Evolutionary conservation across 2,888 invertebrate genomes (phyloP), one percentile per base, ranked within the genome.

Genomic region (Cephalotes varians): DNA sequence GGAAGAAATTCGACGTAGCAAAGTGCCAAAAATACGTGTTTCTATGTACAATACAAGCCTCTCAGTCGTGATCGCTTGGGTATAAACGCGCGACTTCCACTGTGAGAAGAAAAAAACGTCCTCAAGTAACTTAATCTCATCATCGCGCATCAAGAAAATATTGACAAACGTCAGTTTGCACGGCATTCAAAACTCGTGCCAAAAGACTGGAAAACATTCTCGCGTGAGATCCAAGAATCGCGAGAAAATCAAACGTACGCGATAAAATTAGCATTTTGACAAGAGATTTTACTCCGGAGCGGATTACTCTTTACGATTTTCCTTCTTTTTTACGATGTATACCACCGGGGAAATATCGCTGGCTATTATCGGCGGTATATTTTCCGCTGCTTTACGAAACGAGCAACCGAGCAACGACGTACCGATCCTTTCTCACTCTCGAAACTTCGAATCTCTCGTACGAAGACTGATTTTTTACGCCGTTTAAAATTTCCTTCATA

Each of bases 401-500:
- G 18, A 65, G 44, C 18, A 86, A 88, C 87, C 86, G 90, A 90
- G 84, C 91, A 91, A 93, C 92, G 91, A 92, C 82, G 80, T 86
- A 85, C 87, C 83, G 81, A 90, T 86, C 79, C 85, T 58, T 69
- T 34, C 77, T 87, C 85, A 10, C 71, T 83, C 86, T 82, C 74
- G 79, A 85, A 87, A 85, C 76, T 86, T 88, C 85, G 85, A 87
- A 89, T 92, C 88, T 90, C 90, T 91, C 90, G 85, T 88, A 88
- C 87, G 81, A 93, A 93, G 93, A 93, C 93, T 93, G 93, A 93
- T 93, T 93, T 93, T 93, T 92, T 92, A 93, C 86, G 65, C 64
- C 62, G 47, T 83, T 82, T 51, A 28, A 81, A 73, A 69, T 81
- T 82, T 85, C 79, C 81, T 65, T 51, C 85, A 76, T 82, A 65